Conservation (phyloP, 2,888 invertebrate species). For the Coremacera marginata region DNA sequence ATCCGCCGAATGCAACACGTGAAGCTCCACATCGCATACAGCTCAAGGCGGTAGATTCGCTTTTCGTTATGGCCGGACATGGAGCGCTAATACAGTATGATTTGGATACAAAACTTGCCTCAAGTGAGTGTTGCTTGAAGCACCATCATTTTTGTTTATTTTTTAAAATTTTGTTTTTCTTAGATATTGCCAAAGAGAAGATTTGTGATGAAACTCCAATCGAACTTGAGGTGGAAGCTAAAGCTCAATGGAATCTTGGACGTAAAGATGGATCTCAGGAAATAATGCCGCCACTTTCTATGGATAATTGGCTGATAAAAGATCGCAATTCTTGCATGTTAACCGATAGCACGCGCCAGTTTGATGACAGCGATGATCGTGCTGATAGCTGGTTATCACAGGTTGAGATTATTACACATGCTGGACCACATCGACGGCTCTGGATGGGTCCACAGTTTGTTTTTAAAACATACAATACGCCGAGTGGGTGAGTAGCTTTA, state of each 20-base stretch:
- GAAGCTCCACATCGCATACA: slow-evolving; percentile 68
- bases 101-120: slow-evolving; percentile 80
- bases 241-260: slow-evolving; percentile 90
- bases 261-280: slow-evolving; percentile 72
- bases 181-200: slow-evolving; percentile 85
- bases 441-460: slow-evolving; percentile 99
- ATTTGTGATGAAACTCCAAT: slow-evolving; percentile 88
- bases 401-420: slow-evolving; percentile 97
- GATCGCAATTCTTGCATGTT: slow-evolving; percentile 65
- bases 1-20: slow-evolving; percentile 70
- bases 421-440: slow-evolving; percentile 92
- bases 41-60: slow-evolving; percentile 80
- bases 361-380: slow-evolving; percentile 70
- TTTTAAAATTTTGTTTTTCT: slow-evolving; percentile 22
- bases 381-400: slow-evolving; percentile 95
- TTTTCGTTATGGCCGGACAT: slow-evolving; percentile 90
- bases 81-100: slow-evolving; percentile 90
- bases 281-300: slow-evolving; percentile 81
- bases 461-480: slow-evolving; percentile 90
- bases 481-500: slow-evolving; percentile 74
- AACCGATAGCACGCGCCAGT: slow-evolving; percentile 62
- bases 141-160: neutral
- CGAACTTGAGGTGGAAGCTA: slow-evolving; percentile 86
- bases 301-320: slow-evolving; percentile 77
- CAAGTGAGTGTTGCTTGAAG: slow-evolving; percentile 56